phyloP scores from a whole-genome alignment of 2,888 invertebrate genomes.

The Rapana venosa region DNA sequence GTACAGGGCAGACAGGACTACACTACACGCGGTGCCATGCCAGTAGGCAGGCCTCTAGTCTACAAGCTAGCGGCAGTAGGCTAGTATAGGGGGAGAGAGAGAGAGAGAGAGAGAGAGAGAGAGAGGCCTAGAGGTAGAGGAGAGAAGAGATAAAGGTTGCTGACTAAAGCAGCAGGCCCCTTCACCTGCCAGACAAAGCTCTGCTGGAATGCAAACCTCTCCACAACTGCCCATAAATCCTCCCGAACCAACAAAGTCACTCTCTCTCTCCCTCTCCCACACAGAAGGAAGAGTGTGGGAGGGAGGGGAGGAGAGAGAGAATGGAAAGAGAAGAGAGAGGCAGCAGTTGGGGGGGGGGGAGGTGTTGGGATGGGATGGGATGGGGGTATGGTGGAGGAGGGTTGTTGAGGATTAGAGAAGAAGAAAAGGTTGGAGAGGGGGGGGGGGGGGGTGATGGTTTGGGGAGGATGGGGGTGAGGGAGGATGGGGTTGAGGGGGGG shows the following conservation, averaged over 20 bases:
- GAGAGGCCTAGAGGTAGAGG: not conserved
- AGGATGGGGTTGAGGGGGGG: not conserved
- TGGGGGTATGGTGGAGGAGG: not conserved
- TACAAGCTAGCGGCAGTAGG: too few species aligned
- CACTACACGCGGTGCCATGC: too few species aligned
- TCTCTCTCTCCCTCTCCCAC: not conserved
- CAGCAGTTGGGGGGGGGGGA: not conserved
- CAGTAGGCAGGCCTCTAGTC: too few species aligned
- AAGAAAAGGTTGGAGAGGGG: not conserved
- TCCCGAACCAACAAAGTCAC: constrained; percentile 28
- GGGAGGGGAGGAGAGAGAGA: not conserved
- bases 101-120: not conserved
- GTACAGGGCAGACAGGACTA: too few species aligned
- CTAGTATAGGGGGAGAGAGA: not conserved
- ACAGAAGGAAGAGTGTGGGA: not conserved
- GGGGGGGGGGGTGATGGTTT: not conserved
- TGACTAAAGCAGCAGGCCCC: constrained; percentile 27
- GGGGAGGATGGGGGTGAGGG: too few species aligned
- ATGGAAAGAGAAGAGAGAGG: not conserved
- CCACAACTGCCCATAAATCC: constrained; percentile 37
- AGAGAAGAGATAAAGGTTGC: not conserved
- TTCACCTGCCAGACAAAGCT: constrained; percentile 33
- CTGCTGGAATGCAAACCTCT: constrained; percentile 37
- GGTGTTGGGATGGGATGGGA: not conserved
- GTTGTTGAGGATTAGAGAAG: not conserved